Evolutionary conservation across 2,113 vertebrate species (phyloP).

Genomic region (Salvator merianae): DNA sequence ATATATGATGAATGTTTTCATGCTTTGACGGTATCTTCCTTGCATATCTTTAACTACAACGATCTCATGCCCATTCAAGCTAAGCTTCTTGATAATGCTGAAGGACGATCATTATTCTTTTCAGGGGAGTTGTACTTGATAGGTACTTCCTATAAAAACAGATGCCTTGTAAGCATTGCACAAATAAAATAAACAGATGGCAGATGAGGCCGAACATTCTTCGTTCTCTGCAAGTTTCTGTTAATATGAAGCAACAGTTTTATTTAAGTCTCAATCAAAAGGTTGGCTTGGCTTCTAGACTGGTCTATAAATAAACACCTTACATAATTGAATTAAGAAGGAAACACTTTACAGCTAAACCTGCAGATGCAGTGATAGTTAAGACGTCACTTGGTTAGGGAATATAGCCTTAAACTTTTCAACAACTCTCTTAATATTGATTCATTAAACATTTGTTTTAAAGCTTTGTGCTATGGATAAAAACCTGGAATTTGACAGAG

Average conservation of each 20-base stretch:
- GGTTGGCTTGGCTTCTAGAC: not conserved
- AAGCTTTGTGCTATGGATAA: constrained; percentile 92
- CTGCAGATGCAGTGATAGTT: not conserved
- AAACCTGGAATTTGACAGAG: constrained; percentile 91
- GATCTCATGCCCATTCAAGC: not conserved
- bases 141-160: not conserved
- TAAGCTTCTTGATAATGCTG: not conserved
- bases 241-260: not conserved
- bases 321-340: not conserved
- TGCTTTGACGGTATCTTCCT: not conserved
- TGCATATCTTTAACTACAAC: not conserved
- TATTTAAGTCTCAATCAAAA: not conserved
- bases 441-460: constrained; percentile 44
- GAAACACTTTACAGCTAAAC: not conserved
- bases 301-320: not conserved
- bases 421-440: not conserved
- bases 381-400: not conserved
- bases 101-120: not conserved
- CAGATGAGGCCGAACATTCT: not conserved
- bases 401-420: not conserved
- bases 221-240: not conserved
- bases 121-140: not conserved
- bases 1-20: not conserved
- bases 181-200: not conserved
- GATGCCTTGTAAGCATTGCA: not conserved